Percentiles rank a stretch among this genome's conserved stretches.
These are phyloP conservation scores for Drosophila prosaltans DNA, from an alignment of 1,140 invertebrate genomes.

Conservation along the genomic window DNA sequence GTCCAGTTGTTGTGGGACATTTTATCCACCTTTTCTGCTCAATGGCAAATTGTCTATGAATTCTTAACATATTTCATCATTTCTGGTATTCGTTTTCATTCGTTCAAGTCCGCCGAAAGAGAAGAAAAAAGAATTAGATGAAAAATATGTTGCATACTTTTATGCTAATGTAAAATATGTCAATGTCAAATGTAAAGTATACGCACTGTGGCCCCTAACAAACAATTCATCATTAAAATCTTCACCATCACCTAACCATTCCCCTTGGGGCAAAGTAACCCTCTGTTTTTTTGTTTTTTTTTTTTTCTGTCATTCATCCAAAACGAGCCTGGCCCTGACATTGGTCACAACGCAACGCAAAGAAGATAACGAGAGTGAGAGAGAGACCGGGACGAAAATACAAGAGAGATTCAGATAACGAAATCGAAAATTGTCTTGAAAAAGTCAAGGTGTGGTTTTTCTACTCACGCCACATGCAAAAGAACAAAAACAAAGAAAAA, in stretches of 20 bases:
- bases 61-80: slow-evolving; percentile 54
- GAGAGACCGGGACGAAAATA: slow-evolving; percentile 9
- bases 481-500: slow-evolving; percentile 11
- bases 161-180: slow-evolving; percentile 76
- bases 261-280: slow-evolving; percentile 23
- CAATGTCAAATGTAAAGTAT: slow-evolving; percentile 72
- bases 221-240: slow-evolving; percentile 75
- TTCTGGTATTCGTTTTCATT: slow-evolving; percentile 37
- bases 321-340: slow-evolving; percentile 5
- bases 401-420: slow-evolving; percentile 12
- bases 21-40: background rate
- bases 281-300: background rate
- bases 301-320: background rate
- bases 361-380: background rate
- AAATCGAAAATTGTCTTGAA: slow-evolving; percentile 49
- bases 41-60: slow-evolving; percentile 22
- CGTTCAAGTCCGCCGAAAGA: background rate
- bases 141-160: slow-evolving; percentile 73
- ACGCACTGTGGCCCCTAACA: slow-evolving; percentile 45
- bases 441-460: slow-evolving; percentile 63
- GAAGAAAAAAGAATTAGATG: background rate
- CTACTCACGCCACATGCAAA: slow-evolving; percentile 39
- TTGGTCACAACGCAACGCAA: slow-evolving; percentile 9
- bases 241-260: slow-evolving; percentile 28
- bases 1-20: background rate